Evolutionary conservation across 1,140 invertebrate genomes (phyloP), one percentile per base, ranked within the genome.

Genomic region (Pseudomyrmex sp.): DNA sequence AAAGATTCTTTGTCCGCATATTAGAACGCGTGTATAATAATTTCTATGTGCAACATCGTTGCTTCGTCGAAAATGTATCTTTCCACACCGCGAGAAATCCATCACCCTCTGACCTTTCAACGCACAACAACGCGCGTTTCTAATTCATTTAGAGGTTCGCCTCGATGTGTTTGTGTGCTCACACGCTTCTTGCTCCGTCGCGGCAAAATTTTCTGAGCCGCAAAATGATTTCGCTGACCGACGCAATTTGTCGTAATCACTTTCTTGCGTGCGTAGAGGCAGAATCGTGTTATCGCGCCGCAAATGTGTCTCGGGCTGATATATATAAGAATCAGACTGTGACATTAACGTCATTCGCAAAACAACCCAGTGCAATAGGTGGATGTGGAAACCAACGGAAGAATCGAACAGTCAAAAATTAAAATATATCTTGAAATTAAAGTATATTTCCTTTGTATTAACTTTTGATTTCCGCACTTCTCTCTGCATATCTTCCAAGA

Each of bases 191-290:
- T 79, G 65, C 35, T 56, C 35, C 62, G 65, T n/a, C 15, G 4
- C 20, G 18, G 52, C 35, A 54, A 79, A 70, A 79, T 79, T 70
- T 70, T 79, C 65, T 70, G 52, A 59, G 54, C 54, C 35, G 52
- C 65, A 70, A 70, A 79, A 54, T 79, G 76, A 79, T 79, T 79
- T 79, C 54, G 76, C 66, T 65, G 58, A 66, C 46, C 23, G 18
- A 1, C 35, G 50, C 58, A 63, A 83, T 85, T 77, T 85, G 52
- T 84, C 72, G 52, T 69, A 58, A 84, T 84, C 23, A 61, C 72
- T 85, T 84, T 85, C 56, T 58, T 66, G 52, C 63, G 4, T 72
- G 46, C 69, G n/a, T 15, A 46, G n/a, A 4, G 5, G 9, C 35
- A 44, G 62, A 76, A 15, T 61, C 26, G 13, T 50, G 58, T 80